Base-by-base conservation (phyloP, 1,140 invertebrate genomes). In the Pentalonia nigronervosa region DNA sequence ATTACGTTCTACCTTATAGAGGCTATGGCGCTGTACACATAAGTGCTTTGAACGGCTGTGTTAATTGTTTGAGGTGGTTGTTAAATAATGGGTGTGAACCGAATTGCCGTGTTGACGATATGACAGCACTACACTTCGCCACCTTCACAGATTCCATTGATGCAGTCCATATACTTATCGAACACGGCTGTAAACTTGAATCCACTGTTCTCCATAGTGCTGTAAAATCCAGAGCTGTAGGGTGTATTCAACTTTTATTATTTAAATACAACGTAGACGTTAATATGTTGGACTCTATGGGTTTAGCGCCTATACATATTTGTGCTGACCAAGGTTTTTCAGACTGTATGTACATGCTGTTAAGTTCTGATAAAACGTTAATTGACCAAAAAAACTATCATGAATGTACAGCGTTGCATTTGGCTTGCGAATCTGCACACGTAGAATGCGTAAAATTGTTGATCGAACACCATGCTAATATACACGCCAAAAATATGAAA, bases 91-190 rank as follows among this genome's bases (percentile, higher is more conserved):
- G 97, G 1, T 96, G 96, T 83, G 96, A 97, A 94, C 96, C 97
- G 9, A 97, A 97, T 95, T 87, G 91, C 53, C 94, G 93, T 67
- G 94, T 94, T 60, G 94, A 94, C 67, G 95, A 96, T n/a, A 97
- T 97, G 94, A 97, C 97, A 1, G 97, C 97, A 2, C 96, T 98
- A 93, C 97, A 98, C 95, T 98, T 97, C 94, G 97, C 97, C 8
- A 97, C 97, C 48, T 97, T 97, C 94, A 97, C 97, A 2, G 97
- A 98, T 95, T 97, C 97, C 53, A 95, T 96, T 11, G 97, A 97
- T 94, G 97, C 97, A 23, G 96, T 97, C 89, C 96, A 96, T 95
- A 96, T 97, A 93, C 96, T 98, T 50, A 95, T 98, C 87, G 96
- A 96, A 47, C 96, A 96, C 36, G 96, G 96, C 11, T 96, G 97